Evolutionary conservation across 2,888 invertebrate genomes (phyloP).

Genomic region (Epinotia bilunana): DNA sequence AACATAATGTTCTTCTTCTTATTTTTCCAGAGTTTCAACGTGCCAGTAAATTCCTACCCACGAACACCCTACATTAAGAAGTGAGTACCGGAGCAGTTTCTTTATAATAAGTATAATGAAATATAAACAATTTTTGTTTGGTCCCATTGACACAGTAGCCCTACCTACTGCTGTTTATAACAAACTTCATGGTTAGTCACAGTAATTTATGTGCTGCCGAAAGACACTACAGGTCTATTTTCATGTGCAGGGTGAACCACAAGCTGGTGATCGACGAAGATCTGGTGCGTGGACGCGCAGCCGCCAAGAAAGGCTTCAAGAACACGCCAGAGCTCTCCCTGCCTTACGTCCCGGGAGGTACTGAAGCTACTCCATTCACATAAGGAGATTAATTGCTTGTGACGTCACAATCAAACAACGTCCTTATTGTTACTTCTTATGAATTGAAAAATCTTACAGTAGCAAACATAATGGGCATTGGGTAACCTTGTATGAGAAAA

Average conservation of each 20-base stretch:
- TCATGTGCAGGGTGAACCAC: conserved; percentile 66
- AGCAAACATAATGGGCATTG: too few relatives aligned
- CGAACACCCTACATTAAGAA: conserved; percentile 78
- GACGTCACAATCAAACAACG: too few relatives aligned
- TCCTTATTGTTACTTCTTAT: too few relatives aligned
- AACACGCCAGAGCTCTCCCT: conserved; percentile 82
- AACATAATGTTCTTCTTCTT: too few relatives aligned
- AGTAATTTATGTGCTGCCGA: not conserved
- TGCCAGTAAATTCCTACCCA: conserved; percentile 72
- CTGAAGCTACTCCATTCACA: too few relatives aligned
- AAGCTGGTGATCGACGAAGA: conserved; percentile 76
- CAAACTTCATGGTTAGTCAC: not conserved
- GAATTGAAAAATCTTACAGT: too few relatives aligned
- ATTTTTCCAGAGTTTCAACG: conserved; percentile 67
- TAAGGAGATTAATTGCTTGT: too few relatives aligned
- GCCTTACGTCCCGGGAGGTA: conserved; percentile 87
- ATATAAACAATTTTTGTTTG: too few relatives aligned
- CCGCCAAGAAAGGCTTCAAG: conserved; percentile 67
- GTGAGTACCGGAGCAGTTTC: conserved; percentile 55
- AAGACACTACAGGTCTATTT: not conserved
- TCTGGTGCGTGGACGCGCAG: conserved; percentile 65
- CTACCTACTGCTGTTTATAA: too few relatives aligned
- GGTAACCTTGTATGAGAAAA: too few relatives aligned
- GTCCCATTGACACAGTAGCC: too few relatives aligned
- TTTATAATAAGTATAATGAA: too few relatives aligned